These are phyloP conservation scores for Tetheella fluctuosa DNA, from an alignment of 2,888 invertebrate genomes.

Conservation along the genomic window DNA sequence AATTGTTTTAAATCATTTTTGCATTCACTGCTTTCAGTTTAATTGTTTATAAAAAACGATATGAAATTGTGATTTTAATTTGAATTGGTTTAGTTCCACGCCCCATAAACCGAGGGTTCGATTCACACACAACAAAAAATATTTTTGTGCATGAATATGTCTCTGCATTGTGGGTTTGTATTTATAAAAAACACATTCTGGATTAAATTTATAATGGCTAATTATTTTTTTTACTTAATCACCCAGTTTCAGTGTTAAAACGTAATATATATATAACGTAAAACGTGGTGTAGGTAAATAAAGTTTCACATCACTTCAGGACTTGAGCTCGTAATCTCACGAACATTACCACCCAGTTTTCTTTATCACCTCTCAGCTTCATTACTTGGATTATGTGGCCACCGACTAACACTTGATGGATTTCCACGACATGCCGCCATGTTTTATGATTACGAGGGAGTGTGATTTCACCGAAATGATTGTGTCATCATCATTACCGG, in stretches of 20 bases:
- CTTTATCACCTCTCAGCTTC: conserved; percentile 47
- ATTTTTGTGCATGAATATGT: too few relatives aligned
- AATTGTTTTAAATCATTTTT: neutral
- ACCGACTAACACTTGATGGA: conserved; percentile 49
- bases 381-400: conserved; percentile 42
- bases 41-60: too few relatives aligned
- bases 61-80: too few relatives aligned
- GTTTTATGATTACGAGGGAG: neutral
- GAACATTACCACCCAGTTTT: conserved; percentile 53
- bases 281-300: conserved; percentile 33
- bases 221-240: neutral
- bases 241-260: neutral
- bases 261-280: conserved; percentile 22
- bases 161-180: too few relatives aligned
- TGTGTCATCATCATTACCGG: conserved; percentile 5
- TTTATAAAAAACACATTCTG: too few relatives aligned
- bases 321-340: conserved; percentile 49
- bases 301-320: conserved; percentile 31
- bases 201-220: too few relatives aligned
- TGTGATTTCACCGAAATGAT: conserved; percentile 6
- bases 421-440: conserved; percentile 38
- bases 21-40: too few relatives aligned
- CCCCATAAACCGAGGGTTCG: too few relatives aligned
- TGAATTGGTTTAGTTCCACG: too few relatives aligned
- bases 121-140: too few relatives aligned